phyloP scores from a whole-genome alignment of 2,888 invertebrate species.

The Deladenus siricidicola region DNA sequence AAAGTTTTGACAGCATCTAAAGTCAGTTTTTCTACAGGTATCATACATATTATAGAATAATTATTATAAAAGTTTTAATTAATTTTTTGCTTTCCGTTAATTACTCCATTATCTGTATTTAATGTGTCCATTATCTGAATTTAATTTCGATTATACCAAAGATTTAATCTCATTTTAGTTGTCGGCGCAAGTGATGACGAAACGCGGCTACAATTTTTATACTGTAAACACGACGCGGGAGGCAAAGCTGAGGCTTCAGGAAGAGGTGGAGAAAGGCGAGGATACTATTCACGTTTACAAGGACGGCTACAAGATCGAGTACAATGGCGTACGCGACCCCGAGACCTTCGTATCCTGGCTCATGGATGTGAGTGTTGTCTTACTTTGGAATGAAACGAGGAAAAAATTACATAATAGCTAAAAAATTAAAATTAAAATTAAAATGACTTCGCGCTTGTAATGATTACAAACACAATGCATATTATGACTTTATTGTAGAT shows the following conservation, averaged over 20 bases:
- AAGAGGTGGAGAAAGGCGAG: slow-evolving; percentile 38
- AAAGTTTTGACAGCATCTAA: too few species aligned
- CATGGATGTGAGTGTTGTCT: slow-evolving; percentile 49
- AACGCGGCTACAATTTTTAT: slow-evolving; percentile 53
- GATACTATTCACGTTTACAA: slow-evolving; percentile 48
- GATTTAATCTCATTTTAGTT: too few species aligned
- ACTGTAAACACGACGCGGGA: slow-evolving; percentile 54
- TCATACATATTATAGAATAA: too few species aligned
- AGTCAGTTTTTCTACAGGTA: too few species aligned
- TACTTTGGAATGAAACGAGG: not conserved
- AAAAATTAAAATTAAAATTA: not conserved
- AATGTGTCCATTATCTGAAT: too few species aligned
- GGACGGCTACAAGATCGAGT: slow-evolving; percentile 54
- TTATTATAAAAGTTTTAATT: too few species aligned
- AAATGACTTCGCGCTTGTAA: not conserved
- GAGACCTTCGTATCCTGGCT: slow-evolving; percentile 53
- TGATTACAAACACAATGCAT: not conserved
- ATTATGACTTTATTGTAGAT: slow-evolving; percentile 33
- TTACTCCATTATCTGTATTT: too few species aligned
- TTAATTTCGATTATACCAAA: too few species aligned
- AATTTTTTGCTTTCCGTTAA: too few species aligned
- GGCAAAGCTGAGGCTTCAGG: slow-evolving; percentile 47
- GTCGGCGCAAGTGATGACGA: slow-evolving; percentile 54
- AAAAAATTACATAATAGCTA: not conserved
- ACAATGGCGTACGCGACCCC: slow-evolving; percentile 53